Base-by-base conservation (phyloP, 2,797 vertebrate genomes). In the Poecilia picta region DNA sequence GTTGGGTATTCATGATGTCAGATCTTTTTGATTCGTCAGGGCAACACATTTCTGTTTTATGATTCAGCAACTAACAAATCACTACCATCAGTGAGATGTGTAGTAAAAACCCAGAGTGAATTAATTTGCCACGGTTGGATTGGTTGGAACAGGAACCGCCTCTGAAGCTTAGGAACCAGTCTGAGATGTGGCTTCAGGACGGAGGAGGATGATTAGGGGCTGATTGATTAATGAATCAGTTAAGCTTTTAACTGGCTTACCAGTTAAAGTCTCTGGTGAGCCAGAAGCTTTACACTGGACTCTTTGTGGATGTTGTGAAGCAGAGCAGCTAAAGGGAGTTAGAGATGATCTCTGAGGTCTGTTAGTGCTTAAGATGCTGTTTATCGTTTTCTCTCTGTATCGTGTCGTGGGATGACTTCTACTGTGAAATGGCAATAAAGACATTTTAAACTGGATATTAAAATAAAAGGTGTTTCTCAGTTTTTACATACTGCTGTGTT, bases 321-420 rank as follows among this genome's bases (percentile, higher is more conserved):
- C 11, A 68, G 10, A 68, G 39, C 0, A 36, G 20, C 13, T 20
- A 13, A 68, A 68, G 23, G 36, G 5, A 25, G 64, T 43, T 41
- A 71, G 12, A 71, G 41, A 71, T 45, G 2, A 71, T 71, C 25
- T 13, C 66, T 25, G 68, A 45, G 68, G 23, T 71, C 41, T 71
- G 68, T 15, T 71, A 28, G 68, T 71, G 25, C 2, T 45, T 45
- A 43, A 28, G 68, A 71, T n/a, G 68, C 39, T 71, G 41, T 28
- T 43, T 71, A 71, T n/a, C 25, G 41, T 71, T 71, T 71, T 23
- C 64, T 45, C 47, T 39, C 31, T 73, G 72, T 73, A 73, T 73
- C 11, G 8, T 73, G 46, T 36, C 1, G 46, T 73, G 72, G 47
- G 46, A 73, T 49, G 47, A 73, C 47, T 73, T 72, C 15, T 73